A percentile compares a stretch with the other conserved stretches of the same genome.
Conservation (phyloP, 1,140 invertebrate species). For the Eumeta japonica region DNA sequence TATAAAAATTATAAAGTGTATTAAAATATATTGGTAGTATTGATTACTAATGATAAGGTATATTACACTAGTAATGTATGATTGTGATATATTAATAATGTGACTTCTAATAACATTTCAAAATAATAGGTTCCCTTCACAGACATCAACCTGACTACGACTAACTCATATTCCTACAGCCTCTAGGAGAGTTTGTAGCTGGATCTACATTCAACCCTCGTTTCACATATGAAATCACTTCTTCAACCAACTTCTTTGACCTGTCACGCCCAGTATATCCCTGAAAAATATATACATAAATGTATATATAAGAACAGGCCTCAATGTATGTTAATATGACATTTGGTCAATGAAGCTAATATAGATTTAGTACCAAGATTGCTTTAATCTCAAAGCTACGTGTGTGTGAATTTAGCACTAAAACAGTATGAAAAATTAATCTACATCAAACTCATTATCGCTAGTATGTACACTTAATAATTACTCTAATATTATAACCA, state of each 20-base stretch:
- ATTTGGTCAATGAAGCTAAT: too few species aligned
- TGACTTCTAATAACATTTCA: neutral
- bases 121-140: neutral
- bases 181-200: slow-evolving; percentile 59
- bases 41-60: too few species aligned
- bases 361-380: too few species aligned
- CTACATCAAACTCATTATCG: too few species aligned
- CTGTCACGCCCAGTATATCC: slow-evolving; percentile 66
- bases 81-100: neutral
- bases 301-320: too few species aligned
- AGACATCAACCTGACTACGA: neutral
- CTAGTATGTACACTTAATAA: too few species aligned
- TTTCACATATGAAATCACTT: slow-evolving; percentile 60
- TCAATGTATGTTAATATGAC: too few species aligned
- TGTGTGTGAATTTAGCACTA: too few species aligned
- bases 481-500: too few species aligned
- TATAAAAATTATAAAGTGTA: neutral
- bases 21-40: neutral
- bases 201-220: slow-evolving; percentile 63
- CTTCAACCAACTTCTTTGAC: slow-evolving; percentile 59
- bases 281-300: slow-evolving; percentile 28
- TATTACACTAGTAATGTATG: too few species aligned
- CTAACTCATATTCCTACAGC: slow-evolving; percentile 49
- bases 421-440: too few species aligned
- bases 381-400: too few species aligned